Evolutionary conservation across 2,888 invertebrate genomes (phyloP).

Genomic region (Cactoblastis cactorum): DNA sequence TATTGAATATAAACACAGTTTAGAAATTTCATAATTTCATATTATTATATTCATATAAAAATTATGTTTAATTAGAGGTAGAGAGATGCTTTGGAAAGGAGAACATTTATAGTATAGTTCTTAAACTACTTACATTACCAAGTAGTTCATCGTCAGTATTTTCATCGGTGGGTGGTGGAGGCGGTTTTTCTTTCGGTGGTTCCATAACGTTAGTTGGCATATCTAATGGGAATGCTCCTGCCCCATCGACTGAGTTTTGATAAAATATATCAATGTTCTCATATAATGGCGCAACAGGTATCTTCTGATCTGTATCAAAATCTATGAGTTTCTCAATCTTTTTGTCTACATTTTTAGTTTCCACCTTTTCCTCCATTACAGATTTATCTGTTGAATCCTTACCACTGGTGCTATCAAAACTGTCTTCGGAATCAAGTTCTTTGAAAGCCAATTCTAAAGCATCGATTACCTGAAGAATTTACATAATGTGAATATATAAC

Average conservation of each 20-base stretch:
- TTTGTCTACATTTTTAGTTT: slow-evolving; percentile 21
- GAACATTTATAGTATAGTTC: no score
- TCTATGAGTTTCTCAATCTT: slow-evolving; percentile 35
- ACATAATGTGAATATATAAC: neutral
- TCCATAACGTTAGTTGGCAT: slow-evolving; percentile 81
- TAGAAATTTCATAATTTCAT: no score
- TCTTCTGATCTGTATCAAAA: slow-evolving; percentile 50
- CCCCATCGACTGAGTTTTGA: slow-evolving; percentile 47
- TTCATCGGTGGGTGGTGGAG: slow-evolving; percentile 86
- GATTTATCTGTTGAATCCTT: slow-evolving; percentile 52
- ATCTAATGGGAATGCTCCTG: slow-evolving; percentile 74
- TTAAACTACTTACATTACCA: slow-evolving; percentile 70
- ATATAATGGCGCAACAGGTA: slow-evolving; percentile 76
- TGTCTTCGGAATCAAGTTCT: slow-evolving; percentile 79
- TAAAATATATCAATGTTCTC: slow-evolving; percentile 82
- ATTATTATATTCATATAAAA: no score
- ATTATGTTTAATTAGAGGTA: no score
- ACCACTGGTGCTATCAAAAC: slow-evolving; percentile 44
- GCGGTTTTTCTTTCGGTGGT: slow-evolving; percentile 92
- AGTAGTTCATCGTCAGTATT: slow-evolving; percentile 60
- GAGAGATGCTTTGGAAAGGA: no score
- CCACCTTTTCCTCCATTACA: slow-evolving; percentile 24
- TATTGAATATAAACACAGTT: neutral
- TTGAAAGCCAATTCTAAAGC: slow-evolving; percentile 82
- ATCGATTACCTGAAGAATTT: slow-evolving; percentile 77